Evolutionary conservation across 2,113 vertebrate species (phyloP), one percentile per base, ranked within the genome.

Genomic region (Cheirogaleus medius): DNA sequence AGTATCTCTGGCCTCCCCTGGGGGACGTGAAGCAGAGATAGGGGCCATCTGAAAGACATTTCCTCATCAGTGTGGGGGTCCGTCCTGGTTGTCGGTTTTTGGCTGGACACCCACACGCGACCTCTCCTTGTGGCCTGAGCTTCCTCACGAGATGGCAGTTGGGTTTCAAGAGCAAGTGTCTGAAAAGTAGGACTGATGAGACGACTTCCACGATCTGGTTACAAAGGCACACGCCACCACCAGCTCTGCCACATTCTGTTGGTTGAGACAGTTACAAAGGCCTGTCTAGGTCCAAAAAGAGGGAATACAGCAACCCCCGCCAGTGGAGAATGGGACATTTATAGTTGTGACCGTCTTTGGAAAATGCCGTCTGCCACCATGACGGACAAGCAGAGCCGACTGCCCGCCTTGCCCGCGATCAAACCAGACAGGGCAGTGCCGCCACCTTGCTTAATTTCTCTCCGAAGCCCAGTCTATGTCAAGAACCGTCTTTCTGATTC

Each of bases 61-160:
- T 10, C 21, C 17, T 88, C 2, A 0, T 5, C 3, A 15, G 23
- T 42, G 42, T 66, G 23, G 47, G 1, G 2, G 44, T 68, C 58
- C 14, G 1, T 5, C 34, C 17, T 10, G 13, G 18, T 37, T 34
- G 5, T 6, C 5, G 20, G n/a, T 0, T n/a, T 71, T 34, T 0
- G 12, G 7, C 21, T 49, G 15, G 18, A 47, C 29, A 1, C 23
- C n/a, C 21, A 5, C 15, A 9, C 2, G 0, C 37, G 60, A 49
- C 27, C 44, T 58, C 4, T 37, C 14, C 27, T 5, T 0, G 23
- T 39, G n/a, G 32, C 32, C 63, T 74, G 13, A 8, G 49, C 34
- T 84, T 82, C 42, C 66, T 95, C 54, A 6, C 29, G 44, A 21
- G 34, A 39, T 39, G 15, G 42, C 1, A 0, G 4, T 1, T 27